Evolutionary conservation across 1,140 invertebrate species (phyloP), one percentile per base, ranked within the genome.

Genomic region (Neodiprion virginianus): DNA sequence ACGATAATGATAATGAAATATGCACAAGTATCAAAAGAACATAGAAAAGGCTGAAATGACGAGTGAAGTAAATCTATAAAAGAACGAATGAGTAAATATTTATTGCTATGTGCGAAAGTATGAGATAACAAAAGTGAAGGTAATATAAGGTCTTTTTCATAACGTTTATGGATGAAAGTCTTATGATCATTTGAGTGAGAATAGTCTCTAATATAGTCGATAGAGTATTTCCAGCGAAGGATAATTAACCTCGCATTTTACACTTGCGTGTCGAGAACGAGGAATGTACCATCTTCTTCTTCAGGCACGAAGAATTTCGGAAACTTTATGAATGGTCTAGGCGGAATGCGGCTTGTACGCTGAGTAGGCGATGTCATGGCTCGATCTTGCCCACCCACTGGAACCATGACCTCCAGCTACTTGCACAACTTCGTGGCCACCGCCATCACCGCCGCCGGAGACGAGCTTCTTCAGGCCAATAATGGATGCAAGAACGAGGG

Each of bases 401-500:
- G 79, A 79, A 72, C 91, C 91, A 79, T 93, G 91, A 61, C 92
- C 92, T 9, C 91, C 91, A 12, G 90, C 91, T 2, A 93, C 92
- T 68, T 94, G 93, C 7, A 94, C 93, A 1, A 90, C 89, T 74
- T 94, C 93, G 82, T 94, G 93, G 8, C 92, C 92, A 68, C 92
- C 90, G 14, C 92, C 90, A 48, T 89, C 87, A 11, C 89, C 89
- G 40, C 89, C 90, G 7, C 91, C 90, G 12, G 92, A 92, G 14
- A 95, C 87, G 1, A 96, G 89, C 81, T 95, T 95, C 90, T 95
- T 96, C 79, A 96, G 87, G 1, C 94, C 95, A 73, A 96, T 95
- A 76, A 96, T 95, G 73, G 92, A 94, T 48, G 95, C 94, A 28
- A 96, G 86, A 0, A 95, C 94, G 49, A 96, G 83, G 8, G 95